Percentiles rank a stretch among this genome's conserved stretches.
These are phyloP conservation scores for Chionodraco myersi DNA, from an alignment of 2,113 vertebrate genomes.

Conservation along the genomic window DNA sequence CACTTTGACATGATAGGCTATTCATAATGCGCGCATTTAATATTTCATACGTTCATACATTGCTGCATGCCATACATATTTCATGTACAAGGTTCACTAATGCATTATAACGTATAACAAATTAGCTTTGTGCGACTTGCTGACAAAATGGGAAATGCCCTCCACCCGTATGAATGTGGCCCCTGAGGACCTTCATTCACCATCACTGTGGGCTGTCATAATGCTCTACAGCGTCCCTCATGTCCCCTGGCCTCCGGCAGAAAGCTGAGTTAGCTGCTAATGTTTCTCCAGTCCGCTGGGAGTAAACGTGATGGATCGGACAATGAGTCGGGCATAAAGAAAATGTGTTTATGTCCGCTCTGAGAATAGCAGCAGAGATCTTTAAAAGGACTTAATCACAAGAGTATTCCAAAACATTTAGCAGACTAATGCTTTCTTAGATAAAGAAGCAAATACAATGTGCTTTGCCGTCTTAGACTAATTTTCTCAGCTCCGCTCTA, in stretches of 20 bases:
- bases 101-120: slow-evolving; percentile 29
- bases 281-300: slow-evolving; percentile 47
- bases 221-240: slow-evolving; percentile 30
- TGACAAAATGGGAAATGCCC: slow-evolving; percentile 39
- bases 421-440: slow-evolving; percentile 28
- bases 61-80: slow-evolving; percentile 51
- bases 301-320: slow-evolving; percentile 51
- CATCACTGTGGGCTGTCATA: slow-evolving; percentile 21
- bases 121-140: slow-evolving; percentile 22
- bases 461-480: slow-evolving; percentile 1
- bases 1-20: slow-evolving; percentile 42
- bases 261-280: slow-evolving; percentile 55
- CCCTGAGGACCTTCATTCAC: slow-evolving; percentile 30
- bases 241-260: slow-evolving; percentile 45
- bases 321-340: slow-evolving; percentile 32
- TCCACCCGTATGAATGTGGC: slow-evolving; percentile 23
- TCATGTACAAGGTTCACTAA: slow-evolving; percentile 37
- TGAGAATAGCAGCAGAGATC: slow-evolving; percentile 23
- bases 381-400: slow-evolving; percentile 38
- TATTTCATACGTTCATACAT: slow-evolving; percentile 33
- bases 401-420: slow-evolving; percentile 20
- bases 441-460: slow-evolving; percentile 11
- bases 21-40: slow-evolving; percentile 58
- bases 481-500: slow-evolving; percentile 25
- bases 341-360: slow-evolving; percentile 39